phyloP scores from a whole-genome alignment of 2,888 invertebrate genomes.

The Amphimallon solstitiale region DNA sequence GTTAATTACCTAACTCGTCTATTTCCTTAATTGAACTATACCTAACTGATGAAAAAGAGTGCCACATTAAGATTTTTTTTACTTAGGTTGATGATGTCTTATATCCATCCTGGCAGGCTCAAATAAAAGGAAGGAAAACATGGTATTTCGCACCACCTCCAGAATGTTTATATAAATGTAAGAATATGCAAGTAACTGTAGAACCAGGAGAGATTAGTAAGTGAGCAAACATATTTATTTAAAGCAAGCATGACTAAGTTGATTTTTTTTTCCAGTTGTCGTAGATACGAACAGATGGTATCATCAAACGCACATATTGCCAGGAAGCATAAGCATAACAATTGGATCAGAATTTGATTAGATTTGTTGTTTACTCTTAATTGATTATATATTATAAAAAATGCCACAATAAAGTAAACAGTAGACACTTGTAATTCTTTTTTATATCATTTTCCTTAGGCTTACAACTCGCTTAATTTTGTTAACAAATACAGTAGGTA shows the following conservation, averaged over 20 bases:
- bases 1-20: no score
- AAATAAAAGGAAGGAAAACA: conserved; percentile 85
- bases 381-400: not conserved
- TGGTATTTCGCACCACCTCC: conserved; percentile 94
- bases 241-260: not conserved
- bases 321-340: conserved; percentile 91
- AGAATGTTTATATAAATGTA: conserved; percentile 87
- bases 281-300: conserved; percentile 97
- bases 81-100: conserved; percentile 90
- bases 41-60: no score
- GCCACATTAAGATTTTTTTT: no score
- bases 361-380: not conserved
- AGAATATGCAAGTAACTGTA: conserved; percentile 75
- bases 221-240: conserved; percentile 52
- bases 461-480: no score
- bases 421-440: not conserved
- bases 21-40: no score
- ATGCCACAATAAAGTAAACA: not conserved
- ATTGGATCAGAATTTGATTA: conserved; percentile 96
- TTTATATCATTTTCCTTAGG: no score
- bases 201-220: conserved; percentile 91
- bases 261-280: conserved; percentile 75
- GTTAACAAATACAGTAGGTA: not conserved
- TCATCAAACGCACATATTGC: conserved; percentile 88
- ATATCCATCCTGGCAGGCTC: conserved; percentile 97